Percentiles rank a stretch among this genome's conserved stretches.
Evolutionary conservation across 1,140 invertebrate genomes (phyloP).

Genomic region (Agrilus planipennis): DNA sequence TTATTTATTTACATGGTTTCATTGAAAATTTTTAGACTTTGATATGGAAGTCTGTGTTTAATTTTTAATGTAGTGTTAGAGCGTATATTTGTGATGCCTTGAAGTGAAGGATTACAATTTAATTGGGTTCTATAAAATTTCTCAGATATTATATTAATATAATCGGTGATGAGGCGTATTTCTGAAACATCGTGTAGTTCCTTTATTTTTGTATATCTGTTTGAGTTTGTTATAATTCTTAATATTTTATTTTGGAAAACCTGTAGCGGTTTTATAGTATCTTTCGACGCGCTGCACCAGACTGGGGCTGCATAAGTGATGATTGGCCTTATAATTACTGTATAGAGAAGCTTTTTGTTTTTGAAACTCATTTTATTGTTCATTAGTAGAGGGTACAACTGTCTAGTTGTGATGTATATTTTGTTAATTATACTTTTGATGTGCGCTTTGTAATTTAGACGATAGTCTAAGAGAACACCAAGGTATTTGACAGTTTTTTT

Average conservation of each 20-base stretch:
- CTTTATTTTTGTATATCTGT: conserved; percentile 7
- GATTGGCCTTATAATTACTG: conserved; percentile 7
- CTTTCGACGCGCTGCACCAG: conserved; percentile 3
- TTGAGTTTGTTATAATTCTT: conserved; percentile 5
- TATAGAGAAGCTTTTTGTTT: conserved; percentile 19
- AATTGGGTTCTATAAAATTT: neutral
- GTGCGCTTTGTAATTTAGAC: conserved; percentile 7
- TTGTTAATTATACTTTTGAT: conserved; percentile 2
- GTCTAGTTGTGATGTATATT: neutral
- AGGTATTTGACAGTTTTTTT: conserved; percentile 3
- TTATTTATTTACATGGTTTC: too few species aligned
- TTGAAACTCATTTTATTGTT: conserved; percentile 10
- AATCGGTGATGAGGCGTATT: neutral
- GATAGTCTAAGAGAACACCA: conserved; percentile 3
- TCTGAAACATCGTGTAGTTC: neutral
- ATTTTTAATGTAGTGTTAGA: too few species aligned
- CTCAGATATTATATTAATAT: neutral
- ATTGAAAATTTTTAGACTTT: too few species aligned
- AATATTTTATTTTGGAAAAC: conserved; percentile 18
- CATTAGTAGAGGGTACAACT: conserved; percentile 8
- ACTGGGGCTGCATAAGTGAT: conserved; percentile 7
- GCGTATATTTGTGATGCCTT: neutral
- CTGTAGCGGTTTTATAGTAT: conserved; percentile 10
- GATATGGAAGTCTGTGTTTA: too few species aligned
- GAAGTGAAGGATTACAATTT: neutral